Evolutionary conservation across 2,113 vertebrate genomes (phyloP), one percentile per base, ranked within the genome.

Genomic region (Columba janthina): DNA sequence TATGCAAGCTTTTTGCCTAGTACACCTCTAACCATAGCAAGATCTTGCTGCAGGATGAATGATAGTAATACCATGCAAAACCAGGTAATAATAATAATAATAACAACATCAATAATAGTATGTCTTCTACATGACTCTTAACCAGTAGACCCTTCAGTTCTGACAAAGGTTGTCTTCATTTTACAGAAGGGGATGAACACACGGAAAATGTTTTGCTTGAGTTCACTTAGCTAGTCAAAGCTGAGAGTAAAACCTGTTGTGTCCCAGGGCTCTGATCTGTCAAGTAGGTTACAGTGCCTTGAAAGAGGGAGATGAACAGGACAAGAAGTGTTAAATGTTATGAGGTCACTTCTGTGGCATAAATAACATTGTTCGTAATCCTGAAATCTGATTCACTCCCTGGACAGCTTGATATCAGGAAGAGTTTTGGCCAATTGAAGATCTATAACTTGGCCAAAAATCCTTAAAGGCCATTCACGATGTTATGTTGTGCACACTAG

Each of bases 211-310:
- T 76, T 96, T 83, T 90, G 85, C 64, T 65, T 67, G 74, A 72
- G 70, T 89, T 92, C 64, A 92, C 56, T 31, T 56, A 80, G 13
- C 36, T 73, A 83, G 46, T 60, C 44, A 91, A 85, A 94, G 54
- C 67, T 76, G 85, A 83, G 85, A 93, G 67, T 66, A 92, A 76
- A 92, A 73, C 29, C 40, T 74, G 17, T 62, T 74, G 17, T 62
- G 75, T 92, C 85, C 56, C 79, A 88, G 46, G 72, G 69, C 75
- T 90, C 82, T 92, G 51, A 77, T 77, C 85, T 92, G 92, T 90
- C 92, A 90, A 38, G 36, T 19, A 84, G 64, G 51, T 48, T 88
- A 21, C 57, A 84, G 34, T 71, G 60, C 56, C 79, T 90, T 79
- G 56, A 70, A 93, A 80, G 44, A 31, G 53, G 57, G 40, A 88